phyloP scores from a whole-genome alignment of 2,797 vertebrate species.

The Pygocentrus nattereri region DNA sequence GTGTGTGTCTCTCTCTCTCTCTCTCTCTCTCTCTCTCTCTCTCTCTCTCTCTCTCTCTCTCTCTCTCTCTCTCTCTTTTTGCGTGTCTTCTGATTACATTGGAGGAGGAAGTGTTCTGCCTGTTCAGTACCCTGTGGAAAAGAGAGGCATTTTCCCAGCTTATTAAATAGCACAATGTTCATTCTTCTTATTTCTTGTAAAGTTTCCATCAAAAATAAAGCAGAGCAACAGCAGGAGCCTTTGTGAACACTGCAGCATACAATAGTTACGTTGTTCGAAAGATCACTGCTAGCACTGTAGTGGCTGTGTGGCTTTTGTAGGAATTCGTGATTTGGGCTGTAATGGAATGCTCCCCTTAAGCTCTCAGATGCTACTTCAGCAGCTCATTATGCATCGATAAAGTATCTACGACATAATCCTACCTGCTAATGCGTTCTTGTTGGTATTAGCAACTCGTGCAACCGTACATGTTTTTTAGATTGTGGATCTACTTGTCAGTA shows the following conservation, averaged over 20 bases:
- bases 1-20: too few relatives aligned
- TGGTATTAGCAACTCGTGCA: not conserved
- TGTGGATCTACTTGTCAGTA: not conserved
- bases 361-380: not conserved
- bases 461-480: not conserved
- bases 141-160: not conserved
- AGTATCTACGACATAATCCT: not conserved
- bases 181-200: constrained; percentile 4
- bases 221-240: not conserved
- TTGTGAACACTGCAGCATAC: not conserved
- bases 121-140: not conserved
- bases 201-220: not conserved
- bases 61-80: not conserved
- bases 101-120: not conserved
- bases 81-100: not conserved
- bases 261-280: not conserved
- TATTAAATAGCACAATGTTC: constrained; percentile 10
- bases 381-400: not conserved
- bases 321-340: not conserved
- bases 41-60: too few relatives aligned
- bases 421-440: not conserved
- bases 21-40: too few relatives aligned
- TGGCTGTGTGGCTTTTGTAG: not conserved
- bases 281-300: not conserved
- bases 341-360: constrained; percentile 7